Conservation (phyloP, 2,113 vertebrate genomes). For the Coturnix japonica region DNA sequence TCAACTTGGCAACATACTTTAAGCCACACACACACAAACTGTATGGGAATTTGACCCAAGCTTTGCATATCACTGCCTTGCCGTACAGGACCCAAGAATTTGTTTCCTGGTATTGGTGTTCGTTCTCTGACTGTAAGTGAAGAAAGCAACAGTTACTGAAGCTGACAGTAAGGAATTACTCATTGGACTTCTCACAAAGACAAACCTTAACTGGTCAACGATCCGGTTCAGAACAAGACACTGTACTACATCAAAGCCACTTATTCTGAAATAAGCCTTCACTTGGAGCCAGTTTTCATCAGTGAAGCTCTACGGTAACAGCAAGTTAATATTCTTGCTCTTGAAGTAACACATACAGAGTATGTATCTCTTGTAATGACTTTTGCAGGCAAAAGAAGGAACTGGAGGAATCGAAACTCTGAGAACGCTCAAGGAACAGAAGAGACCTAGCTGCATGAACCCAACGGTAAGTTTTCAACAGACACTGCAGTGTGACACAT, state of each 20-base stretch:
- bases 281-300: background rate
- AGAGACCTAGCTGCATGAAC: background rate
- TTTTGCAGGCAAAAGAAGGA: background rate
- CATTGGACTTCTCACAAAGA: background rate
- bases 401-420: background rate
- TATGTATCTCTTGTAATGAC: background rate
- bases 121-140: background rate
- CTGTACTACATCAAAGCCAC: background rate
- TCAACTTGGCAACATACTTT: background rate
- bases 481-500: background rate
- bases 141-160: background rate
- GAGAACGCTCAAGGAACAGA: background rate
- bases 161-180: background rate
- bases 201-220: background rate
- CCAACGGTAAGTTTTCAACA: background rate
- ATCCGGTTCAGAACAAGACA: conserved; percentile 2
- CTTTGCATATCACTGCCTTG: background rate
- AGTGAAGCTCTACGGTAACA: background rate
- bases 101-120: background rate
- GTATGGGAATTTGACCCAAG: background rate
- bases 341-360: background rate
- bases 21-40: background rate
- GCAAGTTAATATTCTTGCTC: background rate
- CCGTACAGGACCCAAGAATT: background rate
- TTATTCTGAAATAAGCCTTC: background rate